Percentiles rank a stretch among this genome's conserved stretches.
Evolutionary conservation across 2,797 vertebrate genomes (phyloP).

Genomic region (Sebastes ruberrimus): DNA sequence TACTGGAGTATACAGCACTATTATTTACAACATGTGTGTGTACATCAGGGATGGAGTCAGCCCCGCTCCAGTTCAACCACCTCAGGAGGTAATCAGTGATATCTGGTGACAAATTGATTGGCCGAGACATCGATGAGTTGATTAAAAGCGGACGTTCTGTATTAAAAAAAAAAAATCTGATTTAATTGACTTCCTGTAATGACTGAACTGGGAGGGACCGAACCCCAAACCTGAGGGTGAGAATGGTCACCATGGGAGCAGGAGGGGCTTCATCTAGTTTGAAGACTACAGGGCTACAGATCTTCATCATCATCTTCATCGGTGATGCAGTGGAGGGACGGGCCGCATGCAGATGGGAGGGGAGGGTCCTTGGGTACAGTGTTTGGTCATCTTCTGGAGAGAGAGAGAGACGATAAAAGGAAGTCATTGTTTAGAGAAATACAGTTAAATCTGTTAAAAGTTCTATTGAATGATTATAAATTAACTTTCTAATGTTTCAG

Average conservation of each 20-base stretch:
- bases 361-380: conserved; percentile 66
- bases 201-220: conserved; percentile 49
- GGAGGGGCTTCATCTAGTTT: conserved; percentile 56
- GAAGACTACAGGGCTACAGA: conserved; percentile 66
- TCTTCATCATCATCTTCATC: conserved; percentile 66
- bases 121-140: not conserved
- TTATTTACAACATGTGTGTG: conserved; percentile 74
- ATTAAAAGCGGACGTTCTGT: not conserved
- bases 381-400: conserved; percentile 70
- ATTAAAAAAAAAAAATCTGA: not conserved
- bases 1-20: conserved; percentile 70
- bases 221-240: conserved; percentile 47
- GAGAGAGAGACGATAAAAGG: conserved; percentile 20
- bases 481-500: not conserved
- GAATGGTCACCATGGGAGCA: conserved; percentile 38
- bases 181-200: conserved; percentile 1
- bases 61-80: conserved; percentile 53
- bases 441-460: not conserved
- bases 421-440: not conserved
- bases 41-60: conserved; percentile 50
- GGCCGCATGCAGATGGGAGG: conserved; percentile 79
- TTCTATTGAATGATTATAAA: not conserved
- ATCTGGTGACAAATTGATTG: conserved; percentile 12
- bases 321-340: conserved; percentile 49
- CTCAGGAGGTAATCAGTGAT: conserved; percentile 22